Base-by-base conservation (phyloP, 2,888 invertebrate genomes). In the Callinectes sapidus region DNA sequence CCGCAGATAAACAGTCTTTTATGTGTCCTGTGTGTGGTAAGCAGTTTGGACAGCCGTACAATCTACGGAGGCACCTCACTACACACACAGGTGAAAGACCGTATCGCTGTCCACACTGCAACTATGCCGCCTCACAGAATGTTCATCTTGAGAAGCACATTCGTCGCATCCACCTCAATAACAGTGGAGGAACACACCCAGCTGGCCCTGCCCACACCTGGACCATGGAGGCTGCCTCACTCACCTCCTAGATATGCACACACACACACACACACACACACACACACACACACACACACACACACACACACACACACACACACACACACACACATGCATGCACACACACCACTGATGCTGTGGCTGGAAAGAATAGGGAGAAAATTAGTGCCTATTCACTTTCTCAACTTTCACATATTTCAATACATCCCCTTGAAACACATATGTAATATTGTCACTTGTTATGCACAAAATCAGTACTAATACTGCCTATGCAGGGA, bases 51-150 rank as follows among this genome's bases (percentile, higher is more conserved):
- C 94, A 94, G 86, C 93, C 93, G 13, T 94, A 94, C 90, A 94
- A 94, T 81, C 89, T 94, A 35, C 92, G 93, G 16, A 90, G 94
- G 5, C 94, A 94, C 90, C 91, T 93, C 32, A 94, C 93, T 13
- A 94, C 94, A n/a, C 94, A 94, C 91, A 94, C 94, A 8, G 94
- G 94, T 18, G 94, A 94, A 32, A 91, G 94, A n/a, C 94, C 94
- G 3, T 94, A 89, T 87, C 92, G 94, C 89, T 94, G 94, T 55
- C 94, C 94, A 10, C 93, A 94, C 89, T 94, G 94, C 86, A 93
- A 94, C 81, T 94, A 94, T 61, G 94, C 93, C 23, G 94, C 94
- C 77, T 94, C 94, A 13, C 94, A 94, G 87, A 94, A 94, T 54
- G 94, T 94, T 55, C 94, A 94, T 77, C 93, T 94, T 18, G 94